Evolutionary conservation across 1,140 invertebrate species (phyloP).

Genomic region (Triops longicaudatus): DNA sequence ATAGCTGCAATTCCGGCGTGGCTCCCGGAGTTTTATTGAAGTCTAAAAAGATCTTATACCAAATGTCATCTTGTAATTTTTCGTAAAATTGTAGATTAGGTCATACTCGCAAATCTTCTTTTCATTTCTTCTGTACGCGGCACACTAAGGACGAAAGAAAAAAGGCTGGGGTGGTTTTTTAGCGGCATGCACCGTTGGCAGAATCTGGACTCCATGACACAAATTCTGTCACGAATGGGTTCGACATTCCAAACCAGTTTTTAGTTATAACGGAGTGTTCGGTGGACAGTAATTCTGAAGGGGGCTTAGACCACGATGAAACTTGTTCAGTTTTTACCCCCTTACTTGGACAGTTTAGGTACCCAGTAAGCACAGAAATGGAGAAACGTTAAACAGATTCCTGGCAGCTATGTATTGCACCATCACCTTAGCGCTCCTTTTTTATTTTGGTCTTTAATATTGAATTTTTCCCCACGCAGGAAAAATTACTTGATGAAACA

Average conservation of each 20-base stretch:
- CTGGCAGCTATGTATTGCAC: background rate
- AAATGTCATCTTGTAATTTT: slow-evolving; percentile 16
- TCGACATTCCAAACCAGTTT: slow-evolving; percentile 4
- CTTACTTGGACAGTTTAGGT: background rate
- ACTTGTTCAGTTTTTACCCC: background rate
- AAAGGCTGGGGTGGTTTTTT: background rate
- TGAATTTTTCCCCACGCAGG: background rate
- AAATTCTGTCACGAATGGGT: background rate
- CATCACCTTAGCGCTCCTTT: background rate
- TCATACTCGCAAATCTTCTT: background rate
- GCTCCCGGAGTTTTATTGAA: background rate
- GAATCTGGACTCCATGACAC: background rate
- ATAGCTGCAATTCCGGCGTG: background rate
- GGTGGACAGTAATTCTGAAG: background rate
- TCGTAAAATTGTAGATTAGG: slow-evolving; percentile 12
- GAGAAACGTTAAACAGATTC: background rate
- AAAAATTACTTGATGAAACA: background rate
- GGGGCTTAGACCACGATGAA: background rate
- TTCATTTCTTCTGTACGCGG: background rate
- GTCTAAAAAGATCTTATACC: slow-evolving; percentile 12
- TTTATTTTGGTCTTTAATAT: background rate
- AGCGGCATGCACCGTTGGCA: background rate
- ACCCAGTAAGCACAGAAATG: background rate
- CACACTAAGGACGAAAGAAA: background rate
- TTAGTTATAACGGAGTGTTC: background rate